phyloP scores from a whole-genome alignment of 2,113 vertebrate species.

The Cichladusa arquata region DNA sequence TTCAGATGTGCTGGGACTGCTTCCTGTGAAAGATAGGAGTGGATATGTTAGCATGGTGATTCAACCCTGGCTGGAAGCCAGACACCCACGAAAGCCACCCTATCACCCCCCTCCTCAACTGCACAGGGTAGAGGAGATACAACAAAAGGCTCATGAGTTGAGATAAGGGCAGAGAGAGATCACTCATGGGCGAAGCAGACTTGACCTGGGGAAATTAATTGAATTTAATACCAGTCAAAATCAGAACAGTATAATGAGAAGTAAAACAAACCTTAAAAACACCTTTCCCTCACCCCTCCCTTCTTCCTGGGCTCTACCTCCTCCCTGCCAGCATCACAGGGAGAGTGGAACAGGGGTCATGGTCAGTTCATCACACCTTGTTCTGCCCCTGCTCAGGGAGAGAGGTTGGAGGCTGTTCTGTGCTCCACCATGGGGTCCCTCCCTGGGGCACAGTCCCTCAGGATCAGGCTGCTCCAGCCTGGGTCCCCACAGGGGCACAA shows the following conservation, averaged over 20 bases:
- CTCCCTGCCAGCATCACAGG: neutral
- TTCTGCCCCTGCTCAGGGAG: neutral
- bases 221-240: neutral
- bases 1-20: neutral
- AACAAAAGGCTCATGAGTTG: neutral
- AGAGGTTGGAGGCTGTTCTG: neutral
- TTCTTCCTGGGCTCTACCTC: neutral
- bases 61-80: neutral
- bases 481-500: neutral
- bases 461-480: neutral
- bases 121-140: neutral
- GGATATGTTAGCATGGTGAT: neutral
- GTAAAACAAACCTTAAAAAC: neutral
- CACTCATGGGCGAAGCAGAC: neutral
- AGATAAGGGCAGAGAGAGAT: neutral
- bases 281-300: neutral
- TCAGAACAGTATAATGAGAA: neutral
- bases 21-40: neutral
- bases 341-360: neutral
- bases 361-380: neutral
- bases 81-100: neutral
- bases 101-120: neutral
- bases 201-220: rapidly evolving
- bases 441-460: neutral
- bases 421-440: neutral